Percentiles rank a stretch among this genome's conserved stretches.
These are phyloP conservation scores for Falco cherrug DNA, from an alignment of 2,797 vertebrate species.

Conservation along the genomic window DNA sequence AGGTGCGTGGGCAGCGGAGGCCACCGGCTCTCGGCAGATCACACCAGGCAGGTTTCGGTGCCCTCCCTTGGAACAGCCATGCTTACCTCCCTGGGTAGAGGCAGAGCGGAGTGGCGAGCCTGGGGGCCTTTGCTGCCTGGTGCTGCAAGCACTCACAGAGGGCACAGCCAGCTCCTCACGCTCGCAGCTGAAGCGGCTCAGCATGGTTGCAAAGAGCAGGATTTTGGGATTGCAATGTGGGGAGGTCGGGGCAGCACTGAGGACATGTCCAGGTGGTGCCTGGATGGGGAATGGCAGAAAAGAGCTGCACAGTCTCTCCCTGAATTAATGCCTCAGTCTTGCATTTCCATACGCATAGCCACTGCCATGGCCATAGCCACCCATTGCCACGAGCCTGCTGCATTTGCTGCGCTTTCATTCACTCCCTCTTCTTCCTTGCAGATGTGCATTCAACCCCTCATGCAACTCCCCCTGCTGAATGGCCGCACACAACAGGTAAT, in stretches of 20 bases:
- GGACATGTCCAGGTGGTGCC: too few relatives aligned
- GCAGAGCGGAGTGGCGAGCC: accelerated
- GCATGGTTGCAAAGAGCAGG: not conserved
- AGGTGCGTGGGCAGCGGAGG: not conserved
- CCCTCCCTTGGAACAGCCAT: not conserved
- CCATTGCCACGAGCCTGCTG: not conserved
- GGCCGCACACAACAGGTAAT: not conserved
- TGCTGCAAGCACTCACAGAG: not conserved
- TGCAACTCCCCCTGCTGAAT: not conserved
- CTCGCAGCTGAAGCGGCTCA: not conserved
- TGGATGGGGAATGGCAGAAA: too few relatives aligned
- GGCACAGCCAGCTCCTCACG: not conserved
- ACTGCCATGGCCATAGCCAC: too few relatives aligned
- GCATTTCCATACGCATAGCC: too few relatives aligned
- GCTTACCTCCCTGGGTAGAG: not conserved
- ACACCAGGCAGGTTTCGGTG: not conserved
- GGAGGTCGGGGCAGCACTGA: not conserved
- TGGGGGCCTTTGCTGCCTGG: not conserved
- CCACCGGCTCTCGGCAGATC: too few relatives aligned
- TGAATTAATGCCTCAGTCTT: too few relatives aligned
- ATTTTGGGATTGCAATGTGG: accelerated
- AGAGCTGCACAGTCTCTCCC: too few relatives aligned
- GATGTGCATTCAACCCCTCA: not conserved
- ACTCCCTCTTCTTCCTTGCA: not conserved
- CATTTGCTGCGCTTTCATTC: not conserved